Evolutionary conservation across 2,797 vertebrate genomes (phyloP), one percentile per base, ranked within the genome.

Genomic region (Ptychobarbus kaznakovi): DNA sequence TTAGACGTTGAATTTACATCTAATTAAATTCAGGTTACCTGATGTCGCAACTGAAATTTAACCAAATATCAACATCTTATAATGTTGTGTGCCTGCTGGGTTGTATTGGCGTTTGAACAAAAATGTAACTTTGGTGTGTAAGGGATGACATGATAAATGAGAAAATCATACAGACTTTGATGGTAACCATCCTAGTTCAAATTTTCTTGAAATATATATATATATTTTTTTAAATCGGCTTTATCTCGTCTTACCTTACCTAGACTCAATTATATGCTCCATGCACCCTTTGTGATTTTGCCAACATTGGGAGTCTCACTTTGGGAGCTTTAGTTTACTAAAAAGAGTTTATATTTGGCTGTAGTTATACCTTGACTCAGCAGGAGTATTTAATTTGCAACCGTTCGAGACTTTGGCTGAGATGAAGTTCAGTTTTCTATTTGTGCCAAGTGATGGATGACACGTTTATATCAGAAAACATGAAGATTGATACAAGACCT

Each of bases 381-480:
- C 72, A 65, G 28, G 32, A 66, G 38, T 49, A 35, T 65, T 75
- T 35, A 1, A 51, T 83, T 65, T 40, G 44, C 22, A 20, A 32
- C 16, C 6, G 6, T 61, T 73, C 35, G 73, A 46, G 53, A 63
- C 70, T 75, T 75, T 75, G 72, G 72, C 72, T 75, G 72, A 75
- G 70, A 25, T 51, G 58, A 75, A 40, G 81, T 65, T 66, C 13
- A 83, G 38, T 51, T 65, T n/a, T 46, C 2, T 51, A 25, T 51
- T 75, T 56, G 46, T 51, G 72, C 44, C 72, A 76, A 76, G 72
- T 75, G 72, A 83, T 40, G 72, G 81, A 83, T 53, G 44, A 66
- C 22, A 76, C 7, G 11, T 61, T 82, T 82, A 42, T 38, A 44
- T 75, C 28, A 35, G 72, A 83, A 75, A 83, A 75, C 22, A 40